phyloP scores from a whole-genome alignment of 2,888 invertebrate genomes.

The Xestoiulus laeticollis region DNA sequence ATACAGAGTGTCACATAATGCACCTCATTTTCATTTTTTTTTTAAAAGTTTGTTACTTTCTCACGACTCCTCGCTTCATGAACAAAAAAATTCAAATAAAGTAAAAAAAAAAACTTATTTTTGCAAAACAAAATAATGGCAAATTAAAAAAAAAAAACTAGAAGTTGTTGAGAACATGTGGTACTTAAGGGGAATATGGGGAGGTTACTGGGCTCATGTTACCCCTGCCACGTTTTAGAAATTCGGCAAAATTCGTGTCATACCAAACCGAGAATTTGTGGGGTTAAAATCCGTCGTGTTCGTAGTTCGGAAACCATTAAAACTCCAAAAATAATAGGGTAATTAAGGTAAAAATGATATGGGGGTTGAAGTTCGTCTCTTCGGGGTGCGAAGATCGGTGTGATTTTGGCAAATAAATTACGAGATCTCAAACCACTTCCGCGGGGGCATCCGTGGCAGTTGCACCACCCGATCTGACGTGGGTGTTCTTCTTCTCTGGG shows the following conservation, averaged over 20 bases:
- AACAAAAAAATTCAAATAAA: not conserved
- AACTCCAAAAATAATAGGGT: not conserved
- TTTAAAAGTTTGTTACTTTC: not conserved
- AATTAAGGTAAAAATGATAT: not conserved
- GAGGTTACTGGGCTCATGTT: not conserved
- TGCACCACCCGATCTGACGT: not conserved
- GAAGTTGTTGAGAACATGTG: not conserved
- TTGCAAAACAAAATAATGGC: no score
- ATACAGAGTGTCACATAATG: conserved; percentile 20
- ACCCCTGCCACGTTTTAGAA: not conserved
- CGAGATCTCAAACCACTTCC: conserved; percentile 43
- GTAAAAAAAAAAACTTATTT: not conserved
- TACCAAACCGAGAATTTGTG: not conserved
- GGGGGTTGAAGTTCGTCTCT: conserved; percentile 20
- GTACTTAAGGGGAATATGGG: not conserved
- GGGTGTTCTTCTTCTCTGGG: conserved; percentile 45
- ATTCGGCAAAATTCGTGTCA: not conserved
- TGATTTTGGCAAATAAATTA: conserved; percentile 53
- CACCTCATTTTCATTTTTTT: not conserved
- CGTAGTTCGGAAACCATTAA: not conserved
- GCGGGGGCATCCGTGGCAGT: conserved; percentile 16
- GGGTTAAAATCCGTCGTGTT: not conserved
- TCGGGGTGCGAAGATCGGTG: conserved; percentile 28
- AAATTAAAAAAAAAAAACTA: no score
- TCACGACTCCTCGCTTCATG: not conserved